phyloP scores from a whole-genome alignment of 2,113 vertebrate genomes.

The Clarias magur region DNA sequence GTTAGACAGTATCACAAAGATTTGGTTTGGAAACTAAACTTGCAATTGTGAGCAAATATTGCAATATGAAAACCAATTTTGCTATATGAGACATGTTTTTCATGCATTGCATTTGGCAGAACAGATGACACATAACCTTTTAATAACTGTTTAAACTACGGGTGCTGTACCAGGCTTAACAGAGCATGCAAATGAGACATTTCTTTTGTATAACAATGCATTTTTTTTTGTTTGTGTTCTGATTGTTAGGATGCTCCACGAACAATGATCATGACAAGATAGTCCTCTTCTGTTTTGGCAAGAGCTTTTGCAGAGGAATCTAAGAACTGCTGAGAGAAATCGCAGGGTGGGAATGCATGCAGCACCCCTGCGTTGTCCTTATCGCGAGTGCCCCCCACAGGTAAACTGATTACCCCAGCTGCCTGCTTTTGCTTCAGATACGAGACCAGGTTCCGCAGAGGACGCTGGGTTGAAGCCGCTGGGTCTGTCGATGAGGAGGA shows the following conservation, averaged over 20 bases:
- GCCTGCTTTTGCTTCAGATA: slow-evolving; percentile 99
- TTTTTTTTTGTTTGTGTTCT: slow-evolving; percentile 51
- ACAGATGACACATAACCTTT: slow-evolving; percentile 41
- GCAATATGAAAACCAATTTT: slow-evolving; percentile 47
- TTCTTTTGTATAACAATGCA: slow-evolving; percentile 48
- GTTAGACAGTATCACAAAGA: slow-evolving; percentile 41
- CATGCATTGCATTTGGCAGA: slow-evolving; percentile 51
- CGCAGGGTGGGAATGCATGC: slow-evolving; percentile 97
- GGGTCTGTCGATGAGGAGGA: slow-evolving; percentile 76
- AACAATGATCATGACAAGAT: slow-evolving; percentile 99
- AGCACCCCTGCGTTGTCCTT: slow-evolving; percentile 98
- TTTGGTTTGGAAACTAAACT: slow-evolving; percentile 42
- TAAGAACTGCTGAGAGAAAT: slow-evolving; percentile 99
- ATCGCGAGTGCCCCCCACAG: slow-evolving; percentile 95
- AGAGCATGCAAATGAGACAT: slow-evolving; percentile 80
- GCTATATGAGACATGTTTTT: slow-evolving; percentile 35
- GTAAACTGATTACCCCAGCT: slow-evolving; percentile 98
- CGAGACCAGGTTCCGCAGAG: slow-evolving; percentile 97
- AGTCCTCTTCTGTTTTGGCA: slow-evolving; percentile 99
- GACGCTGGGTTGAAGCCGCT: slow-evolving; percentile 90
- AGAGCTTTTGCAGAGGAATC: slow-evolving; percentile 96
- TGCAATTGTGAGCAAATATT: slow-evolving; percentile 50
- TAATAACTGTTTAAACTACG: slow-evolving; percentile 40
- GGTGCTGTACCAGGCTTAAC: slow-evolving; percentile 58
- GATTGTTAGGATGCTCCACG: slow-evolving; percentile 91